Conservation (phyloP, 2,797 vertebrate species). For the Ptychadena robeensis region DNA sequence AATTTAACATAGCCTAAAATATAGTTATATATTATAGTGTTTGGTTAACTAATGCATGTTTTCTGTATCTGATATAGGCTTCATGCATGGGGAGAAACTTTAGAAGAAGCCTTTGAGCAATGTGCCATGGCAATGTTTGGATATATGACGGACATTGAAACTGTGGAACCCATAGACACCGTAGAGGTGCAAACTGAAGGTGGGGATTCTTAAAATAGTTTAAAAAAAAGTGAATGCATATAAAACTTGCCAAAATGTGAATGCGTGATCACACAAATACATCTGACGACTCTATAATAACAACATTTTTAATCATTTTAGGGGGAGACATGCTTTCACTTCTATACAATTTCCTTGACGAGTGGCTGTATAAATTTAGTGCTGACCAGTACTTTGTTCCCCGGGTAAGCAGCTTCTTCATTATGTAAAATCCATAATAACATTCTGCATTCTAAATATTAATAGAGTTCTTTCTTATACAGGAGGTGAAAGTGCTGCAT, state of each 20-base stretch:
- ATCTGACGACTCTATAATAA: not conserved
- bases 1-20: not conserved
- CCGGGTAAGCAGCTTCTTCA: slow-evolving; percentile 79
- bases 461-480: slow-evolving; percentile 43
- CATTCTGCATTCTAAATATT: not conserved
- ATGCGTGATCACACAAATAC: not conserved
- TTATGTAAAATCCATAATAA: not conserved
- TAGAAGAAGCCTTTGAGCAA: slow-evolving; percentile 97
- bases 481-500: slow-evolving; percentile 94
- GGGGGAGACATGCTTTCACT: slow-evolving; percentile 92
- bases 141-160: slow-evolving; percentile 96
- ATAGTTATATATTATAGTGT: not conserved
- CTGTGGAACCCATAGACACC: slow-evolving; percentile 87
- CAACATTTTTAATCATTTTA: slow-evolving; percentile 62
- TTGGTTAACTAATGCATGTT: not conserved
- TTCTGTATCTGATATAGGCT: slow-evolving; percentile 75
- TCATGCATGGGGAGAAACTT: slow-evolving; percentile 90
- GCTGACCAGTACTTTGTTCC: slow-evolving; percentile 93
- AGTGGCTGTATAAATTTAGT: slow-evolving; percentile 96
- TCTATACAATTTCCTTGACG: slow-evolving; percentile 92
- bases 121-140: slow-evolving; percentile 97
- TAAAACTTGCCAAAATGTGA: not conserved
- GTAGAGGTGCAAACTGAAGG: slow-evolving; percentile 89
- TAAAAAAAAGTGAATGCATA: not conserved
- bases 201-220: slow-evolving; percentile 64